Base-by-base conservation (phyloP, 1,140 invertebrate genomes). In the Caenorhabditis elegans region DNA sequence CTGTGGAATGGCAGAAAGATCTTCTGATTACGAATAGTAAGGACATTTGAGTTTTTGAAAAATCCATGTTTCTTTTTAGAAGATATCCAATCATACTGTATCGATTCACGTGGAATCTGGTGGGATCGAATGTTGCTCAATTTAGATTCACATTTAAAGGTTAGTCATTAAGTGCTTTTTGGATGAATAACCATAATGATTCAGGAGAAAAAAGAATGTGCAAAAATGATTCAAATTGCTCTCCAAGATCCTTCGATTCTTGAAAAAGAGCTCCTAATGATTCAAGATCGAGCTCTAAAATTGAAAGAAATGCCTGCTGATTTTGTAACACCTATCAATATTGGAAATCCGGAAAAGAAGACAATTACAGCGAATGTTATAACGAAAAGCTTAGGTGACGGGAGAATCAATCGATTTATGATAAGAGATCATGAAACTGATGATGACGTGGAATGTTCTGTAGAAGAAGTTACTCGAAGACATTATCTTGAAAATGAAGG, bases 61-160 rank as follows among this genome's bases (percentile, higher is more conserved):
- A 19, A 17, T 70, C n/a, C n/a, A n/a, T 17, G 13, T 10, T 22
- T 22, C 0, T 39, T 70, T 70, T 70, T n/a, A 70, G 60, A 70
- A 86, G 85, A 65, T 22, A 17, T 85, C 6, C 36, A 79, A 60
- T 39, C 26, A 46, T 84, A 82, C 28, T 87, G 86, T 49, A 13
- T 70, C 5, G 82, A 86, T 84, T 82, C 49, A 3, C 84, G 86
- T 34, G 87, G 87, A 15, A 22, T 36, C 6, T 86, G 83, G 83
- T 88, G 86, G 49, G 77, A 86, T 22, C 77, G 87, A 24, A 80
- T 88, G 15, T 79, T 85, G 3, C 51, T 88, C 2, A 88, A 88
- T 82, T 75, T 88, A 34, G 80, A 86, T 46, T 65, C 53, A 22
- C 87, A 88, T 79, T 34, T 88, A 34, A 88, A 88, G 48, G 31